Conservation (phyloP, 1,140 invertebrate genomes). For the Linepithema humile region DNA sequence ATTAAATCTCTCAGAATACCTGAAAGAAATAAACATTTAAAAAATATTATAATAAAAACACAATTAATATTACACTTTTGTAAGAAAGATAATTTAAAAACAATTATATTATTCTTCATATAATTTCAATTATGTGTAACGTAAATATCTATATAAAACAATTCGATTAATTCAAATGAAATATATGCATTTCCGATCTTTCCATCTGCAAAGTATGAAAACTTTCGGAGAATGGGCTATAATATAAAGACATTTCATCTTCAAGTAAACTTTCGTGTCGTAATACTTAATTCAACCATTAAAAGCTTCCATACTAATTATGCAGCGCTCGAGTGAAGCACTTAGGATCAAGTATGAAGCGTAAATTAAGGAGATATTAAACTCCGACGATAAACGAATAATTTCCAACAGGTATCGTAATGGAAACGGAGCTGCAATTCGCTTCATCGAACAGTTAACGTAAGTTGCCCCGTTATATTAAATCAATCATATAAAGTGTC, state of each 20-base stretch:
- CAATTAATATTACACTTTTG: background rate
- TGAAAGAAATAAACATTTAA: background rate
- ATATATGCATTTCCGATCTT: background rate
- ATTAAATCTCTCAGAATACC: background rate
- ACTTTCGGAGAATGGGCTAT: constrained; percentile 2
- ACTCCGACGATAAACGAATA: constrained; percentile 42
- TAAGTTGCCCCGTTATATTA: background rate
- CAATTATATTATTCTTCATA: background rate
- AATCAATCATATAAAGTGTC: constrained; percentile 15
- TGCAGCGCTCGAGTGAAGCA: constrained; percentile 14
- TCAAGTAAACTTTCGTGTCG: constrained; percentile 40
- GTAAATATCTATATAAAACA: background rate
- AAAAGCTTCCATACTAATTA: constrained; percentile 52
- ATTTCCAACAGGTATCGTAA: background rate
- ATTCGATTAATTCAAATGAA: constrained; percentile 1
- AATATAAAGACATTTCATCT: background rate
- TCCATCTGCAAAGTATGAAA: constrained; percentile 3
- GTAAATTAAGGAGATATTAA: constrained; percentile 51
- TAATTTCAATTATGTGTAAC: background rate
- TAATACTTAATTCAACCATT: constrained; percentile 56
- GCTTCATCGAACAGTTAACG: background rate
- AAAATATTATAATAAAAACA: background rate
- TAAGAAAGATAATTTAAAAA: background rate
- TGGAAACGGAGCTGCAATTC: background rate
- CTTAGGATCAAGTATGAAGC: constrained; percentile 20